Evolutionary conservation across 2,113 vertebrate species (phyloP).

Genomic region (Vimba vimba): DNA sequence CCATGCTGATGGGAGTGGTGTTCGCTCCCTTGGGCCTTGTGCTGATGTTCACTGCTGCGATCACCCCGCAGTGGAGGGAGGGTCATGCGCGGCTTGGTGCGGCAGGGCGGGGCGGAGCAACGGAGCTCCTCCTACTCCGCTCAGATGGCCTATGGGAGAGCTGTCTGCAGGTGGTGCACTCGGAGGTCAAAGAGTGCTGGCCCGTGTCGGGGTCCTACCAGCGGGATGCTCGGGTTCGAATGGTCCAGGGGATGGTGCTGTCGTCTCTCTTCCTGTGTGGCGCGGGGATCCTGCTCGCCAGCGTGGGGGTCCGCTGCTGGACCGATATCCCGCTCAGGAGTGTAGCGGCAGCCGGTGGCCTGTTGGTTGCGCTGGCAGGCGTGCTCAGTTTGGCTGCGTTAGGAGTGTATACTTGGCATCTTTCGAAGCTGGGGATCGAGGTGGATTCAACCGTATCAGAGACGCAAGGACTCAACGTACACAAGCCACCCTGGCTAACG

Average conservation of each 20-base stretch:
- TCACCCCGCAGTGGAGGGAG: slow-evolving; percentile 81
- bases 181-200: slow-evolving; percentile 79
- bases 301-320: slow-evolving; percentile 80
- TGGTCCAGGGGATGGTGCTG: slow-evolving; percentile 73
- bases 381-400: slow-evolving; percentile 73
- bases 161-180: slow-evolving; percentile 77
- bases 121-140: slow-evolving; percentile 68
- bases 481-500: slow-evolving; percentile 63
- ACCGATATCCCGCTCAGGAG: slow-evolving; percentile 76
- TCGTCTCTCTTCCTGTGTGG: slow-evolving; percentile 77
- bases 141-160: slow-evolving; percentile 81
- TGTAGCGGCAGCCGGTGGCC: slow-evolving; percentile 73
- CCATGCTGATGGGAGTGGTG: slow-evolving; percentile 80
- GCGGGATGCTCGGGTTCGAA: slow-evolving; percentile 69
- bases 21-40: slow-evolving; percentile 80
- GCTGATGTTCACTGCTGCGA: slow-evolving; percentile 78
- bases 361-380: slow-evolving; percentile 73
- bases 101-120: slow-evolving; percentile 49
- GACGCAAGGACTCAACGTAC: slow-evolving; percentile 34
- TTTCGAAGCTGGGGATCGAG: slow-evolving; percentile 65
- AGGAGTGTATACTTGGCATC: slow-evolving; percentile 74
- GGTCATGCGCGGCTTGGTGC: slow-evolving; percentile 69
- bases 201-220: slow-evolving; percentile 73
- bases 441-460: slow-evolving; percentile 44
- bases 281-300: slow-evolving; percentile 76